These are phyloP conservation scores for Miltochrista miniata DNA, from an alignment of 2,888 invertebrate genomes.

Conservation along the genomic window DNA sequence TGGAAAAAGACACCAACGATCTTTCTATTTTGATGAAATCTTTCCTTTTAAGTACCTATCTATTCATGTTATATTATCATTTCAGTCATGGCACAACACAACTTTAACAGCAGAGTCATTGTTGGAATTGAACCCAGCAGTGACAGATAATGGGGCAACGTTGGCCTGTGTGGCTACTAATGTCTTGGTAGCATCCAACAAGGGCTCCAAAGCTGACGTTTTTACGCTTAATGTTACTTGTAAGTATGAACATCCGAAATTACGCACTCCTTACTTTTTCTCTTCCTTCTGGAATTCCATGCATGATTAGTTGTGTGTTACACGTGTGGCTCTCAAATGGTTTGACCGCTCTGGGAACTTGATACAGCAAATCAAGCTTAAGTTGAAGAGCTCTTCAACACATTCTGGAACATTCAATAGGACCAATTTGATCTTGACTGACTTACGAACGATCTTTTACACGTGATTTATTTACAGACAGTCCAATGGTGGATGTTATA, in stretches of 20 bases:
- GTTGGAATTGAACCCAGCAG: slow-evolving; percentile 63
- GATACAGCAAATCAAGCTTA: too few species aligned
- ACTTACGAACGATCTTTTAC: too few species aligned
- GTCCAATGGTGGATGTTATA: slow-evolving; percentile 71
- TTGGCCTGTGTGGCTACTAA: slow-evolving; percentile 77
- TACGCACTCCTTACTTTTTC: too few species aligned
- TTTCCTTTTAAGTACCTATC: not conserved
- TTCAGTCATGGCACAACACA: slow-evolving; percentile 64
- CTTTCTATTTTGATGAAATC: not conserved
- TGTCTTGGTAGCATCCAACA: slow-evolving; percentile 68
- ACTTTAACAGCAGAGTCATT: slow-evolving; percentile 65
- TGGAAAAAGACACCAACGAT: too few species aligned
- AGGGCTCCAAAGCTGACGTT: slow-evolving; percentile 74
- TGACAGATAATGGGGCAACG: slow-evolving; percentile 69
- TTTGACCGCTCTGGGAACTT: too few species aligned
- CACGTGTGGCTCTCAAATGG: too few species aligned
- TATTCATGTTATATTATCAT: not conserved
- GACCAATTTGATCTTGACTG: too few species aligned
- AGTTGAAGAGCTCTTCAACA: too few species aligned
- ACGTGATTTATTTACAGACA: slow-evolving; percentile 54
- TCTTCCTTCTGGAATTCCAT: too few species aligned
- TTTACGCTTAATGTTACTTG: slow-evolving; percentile 77
- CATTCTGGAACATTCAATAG: too few species aligned
- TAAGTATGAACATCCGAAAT: slow-evolving; percentile 43
- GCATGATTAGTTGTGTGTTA: too few species aligned